These are phyloP conservation scores for Melanotaenia pygmaea DNA, from an alignment of 2,797 vertebrate genomes.

Conservation along the genomic window DNA sequence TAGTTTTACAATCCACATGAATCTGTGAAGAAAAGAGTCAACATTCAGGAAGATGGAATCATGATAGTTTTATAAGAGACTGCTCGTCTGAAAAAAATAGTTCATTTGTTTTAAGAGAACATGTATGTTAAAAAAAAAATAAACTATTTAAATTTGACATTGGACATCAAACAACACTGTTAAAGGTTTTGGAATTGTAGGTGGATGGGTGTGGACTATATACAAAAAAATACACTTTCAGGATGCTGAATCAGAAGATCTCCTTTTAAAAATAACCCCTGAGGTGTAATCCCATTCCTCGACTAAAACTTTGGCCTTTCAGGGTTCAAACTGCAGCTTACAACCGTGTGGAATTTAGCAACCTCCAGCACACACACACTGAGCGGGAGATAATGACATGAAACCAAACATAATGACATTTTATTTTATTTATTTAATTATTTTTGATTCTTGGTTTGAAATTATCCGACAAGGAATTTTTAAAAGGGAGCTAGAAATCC, in stretches of 20 bases:
- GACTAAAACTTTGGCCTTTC: neutral
- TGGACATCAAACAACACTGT: neutral
- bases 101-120: conserved; percentile 12
- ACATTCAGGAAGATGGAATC: conserved; percentile 40
- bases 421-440: neutral
- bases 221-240: neutral
- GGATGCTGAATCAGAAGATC: neutral
- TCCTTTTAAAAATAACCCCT: neutral
- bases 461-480: neutral
- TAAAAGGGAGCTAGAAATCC: neutral
- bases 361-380: neutral
- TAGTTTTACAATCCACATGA: conserved; percentile 61
- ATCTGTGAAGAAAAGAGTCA: conserved; percentile 48
- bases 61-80: conserved; percentile 16
- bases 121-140: too few relatives aligned
- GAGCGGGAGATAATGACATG: neutral
- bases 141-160: neutral
- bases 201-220: neutral
- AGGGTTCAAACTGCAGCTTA: neutral
- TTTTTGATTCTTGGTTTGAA: neutral
- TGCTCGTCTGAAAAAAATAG: conserved; percentile 41
- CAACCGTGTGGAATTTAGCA: neutral
- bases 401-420: neutral
- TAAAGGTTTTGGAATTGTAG: neutral
- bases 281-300: neutral